These are phyloP conservation scores for Anhinga anhinga DNA, from an alignment of 2,113 vertebrate genomes.

Conservation along the genomic window DNA sequence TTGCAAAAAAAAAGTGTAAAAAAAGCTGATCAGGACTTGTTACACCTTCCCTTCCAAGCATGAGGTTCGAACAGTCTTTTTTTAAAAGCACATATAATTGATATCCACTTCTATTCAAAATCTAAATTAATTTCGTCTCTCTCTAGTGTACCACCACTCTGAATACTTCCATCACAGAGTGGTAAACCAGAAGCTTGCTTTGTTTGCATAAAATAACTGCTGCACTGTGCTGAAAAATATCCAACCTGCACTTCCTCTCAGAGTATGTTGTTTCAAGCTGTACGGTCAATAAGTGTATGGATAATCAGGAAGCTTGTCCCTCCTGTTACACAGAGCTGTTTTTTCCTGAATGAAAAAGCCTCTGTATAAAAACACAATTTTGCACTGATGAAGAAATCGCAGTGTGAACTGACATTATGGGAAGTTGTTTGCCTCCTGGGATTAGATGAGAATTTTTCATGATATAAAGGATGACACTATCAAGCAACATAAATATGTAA, in stretches of 20 bases:
- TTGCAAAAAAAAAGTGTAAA: not conserved
- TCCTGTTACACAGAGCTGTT: not conserved
- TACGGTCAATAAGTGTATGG: constrained; percentile 32
- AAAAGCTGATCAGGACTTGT: not conserved
- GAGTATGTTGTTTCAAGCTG: constrained; percentile 1
- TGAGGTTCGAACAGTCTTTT: not conserved
- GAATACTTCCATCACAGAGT: constrained; percentile 48
- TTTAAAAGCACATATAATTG: constrained; percentile 25
- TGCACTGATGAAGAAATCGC: not conserved
- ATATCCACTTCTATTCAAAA: constrained; percentile 44
- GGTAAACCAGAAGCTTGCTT: constrained; percentile 61
- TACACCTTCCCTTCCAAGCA: not conserved
- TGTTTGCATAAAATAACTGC: constrained; percentile 69
- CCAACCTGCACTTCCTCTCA: constrained; percentile 10
- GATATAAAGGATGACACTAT: not conserved
- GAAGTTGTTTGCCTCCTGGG: not conserved
- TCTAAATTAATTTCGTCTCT: constrained; percentile 38
- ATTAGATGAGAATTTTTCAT: not conserved
- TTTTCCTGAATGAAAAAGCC: not conserved
- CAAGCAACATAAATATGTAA: not conserved
- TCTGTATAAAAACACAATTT: not conserved
- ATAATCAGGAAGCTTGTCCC: constrained; percentile 38
- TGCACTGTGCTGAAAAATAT: constrained; percentile 59
- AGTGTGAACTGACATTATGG: not conserved
- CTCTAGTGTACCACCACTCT: not conserved